Conservation (phyloP, 2,888 invertebrate genomes). For the Heliconius sara region DNA sequence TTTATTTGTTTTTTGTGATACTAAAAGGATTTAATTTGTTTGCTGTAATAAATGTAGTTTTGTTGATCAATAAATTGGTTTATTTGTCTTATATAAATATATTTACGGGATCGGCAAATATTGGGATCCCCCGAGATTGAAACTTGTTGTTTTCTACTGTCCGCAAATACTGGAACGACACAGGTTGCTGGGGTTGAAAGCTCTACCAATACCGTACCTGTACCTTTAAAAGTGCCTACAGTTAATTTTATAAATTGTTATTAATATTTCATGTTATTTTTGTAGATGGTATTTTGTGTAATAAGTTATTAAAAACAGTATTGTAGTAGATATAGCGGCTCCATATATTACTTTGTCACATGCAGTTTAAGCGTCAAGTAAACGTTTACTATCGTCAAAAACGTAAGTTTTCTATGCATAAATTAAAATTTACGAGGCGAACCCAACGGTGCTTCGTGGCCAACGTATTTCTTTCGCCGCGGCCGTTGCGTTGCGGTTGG, state of each 20-base stretch:
- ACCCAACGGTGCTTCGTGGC: slow-evolving; percentile 58
- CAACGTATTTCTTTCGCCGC: slow-evolving; percentile 68
- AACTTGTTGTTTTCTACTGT: no score
- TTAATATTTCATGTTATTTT: not conserved
- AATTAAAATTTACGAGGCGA: slow-evolving; percentile 61
- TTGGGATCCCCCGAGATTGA: no score
- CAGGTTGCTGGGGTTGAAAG: not conserved
- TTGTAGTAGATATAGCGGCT: no score
- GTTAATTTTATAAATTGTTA: not conserved
- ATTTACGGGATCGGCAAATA: no score
- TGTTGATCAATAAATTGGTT: no score
- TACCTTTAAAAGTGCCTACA: no score
- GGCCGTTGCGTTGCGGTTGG: slow-evolving; percentile 76
- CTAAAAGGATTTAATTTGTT: no score
- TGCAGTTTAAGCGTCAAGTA: slow-evolving; percentile 31
- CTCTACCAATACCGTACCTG: not conserved
- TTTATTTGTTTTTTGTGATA: no score
- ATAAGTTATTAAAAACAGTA: no score
- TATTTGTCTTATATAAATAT: no score
- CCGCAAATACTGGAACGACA: no score
- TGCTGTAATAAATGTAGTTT: no score
- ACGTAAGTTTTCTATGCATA: slow-evolving; percentile 56
- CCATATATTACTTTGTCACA: not conserved
- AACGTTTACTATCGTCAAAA: slow-evolving; percentile 59
- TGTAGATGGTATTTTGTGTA: not conserved